Conservation (phyloP, 92 coral and sea anemone species). For the Phenganax marumi region DNA sequence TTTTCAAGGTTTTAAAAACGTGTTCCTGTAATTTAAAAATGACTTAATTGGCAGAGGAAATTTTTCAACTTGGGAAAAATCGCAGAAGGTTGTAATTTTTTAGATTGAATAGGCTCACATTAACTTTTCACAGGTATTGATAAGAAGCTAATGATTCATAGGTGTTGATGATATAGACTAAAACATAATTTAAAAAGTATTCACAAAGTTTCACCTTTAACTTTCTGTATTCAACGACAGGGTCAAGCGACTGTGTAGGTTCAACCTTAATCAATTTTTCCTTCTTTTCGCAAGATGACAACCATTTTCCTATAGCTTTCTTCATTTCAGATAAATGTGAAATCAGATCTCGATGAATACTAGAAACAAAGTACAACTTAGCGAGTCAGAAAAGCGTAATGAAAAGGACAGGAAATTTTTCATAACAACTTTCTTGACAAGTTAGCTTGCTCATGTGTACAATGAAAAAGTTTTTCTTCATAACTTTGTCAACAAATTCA, state of each 20-base stretch:
- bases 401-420: not conserved
- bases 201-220: slow-evolving; percentile 2
- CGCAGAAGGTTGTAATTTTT: too few species aligned
- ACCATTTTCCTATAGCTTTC: slow-evolving; percentile 12
- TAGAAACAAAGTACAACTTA: not conserved
- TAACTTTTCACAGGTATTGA: too few species aligned
- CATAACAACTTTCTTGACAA: not conserved
- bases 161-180: too few species aligned
- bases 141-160: too few species aligned
- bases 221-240: slow-evolving; percentile 21
- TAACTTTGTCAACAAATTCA: too few species aligned
- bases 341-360: slow-evolving; percentile 32
- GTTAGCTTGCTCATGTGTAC: too few species aligned
- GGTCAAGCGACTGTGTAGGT: slow-evolving; percentile 19
- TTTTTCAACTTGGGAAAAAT: too few species aligned
- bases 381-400: not conserved
- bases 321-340: slow-evolving; percentile 26
- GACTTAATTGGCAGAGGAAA: too few species aligned
- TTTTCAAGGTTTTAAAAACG: too few species aligned
- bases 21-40: too few species aligned
- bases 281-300: slow-evolving; percentile 34
- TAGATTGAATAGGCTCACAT: too few species aligned
- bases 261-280: slow-evolving; percentile 28
- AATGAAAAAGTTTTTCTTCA: too few species aligned
- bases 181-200: not conserved